Evolutionary conservation across 1,140 invertebrate genomes (phyloP), one percentile per base, ranked within the genome.

Genomic region (Coptotermes formosanus): DNA sequence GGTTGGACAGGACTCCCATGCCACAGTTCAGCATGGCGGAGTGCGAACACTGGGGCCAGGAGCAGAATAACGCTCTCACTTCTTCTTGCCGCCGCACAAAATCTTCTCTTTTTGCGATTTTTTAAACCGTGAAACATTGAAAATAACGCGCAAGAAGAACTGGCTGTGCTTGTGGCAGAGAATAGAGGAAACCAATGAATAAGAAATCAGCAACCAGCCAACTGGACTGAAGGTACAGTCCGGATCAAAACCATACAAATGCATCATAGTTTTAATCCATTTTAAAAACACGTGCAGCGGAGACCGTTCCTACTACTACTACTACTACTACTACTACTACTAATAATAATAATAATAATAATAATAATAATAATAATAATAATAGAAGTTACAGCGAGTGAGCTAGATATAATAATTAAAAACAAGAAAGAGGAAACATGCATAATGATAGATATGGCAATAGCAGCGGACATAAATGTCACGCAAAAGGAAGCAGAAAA

Each of bases 61-160:
- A 55, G 21, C 16, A 12, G 0, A 12, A 14, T 30, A 0, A 75
- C 64, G 30, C 25, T 75, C 25, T 75, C 64, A n/a, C 64, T 75
- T 30, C 30, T 59, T 75, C 14, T n/a, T 30, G 14, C 25, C 64
- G 7, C 14, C 64, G n/a, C 64, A 75, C 6, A 30, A 25, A 11
- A 9, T 75, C n/a, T 75, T 30, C 64, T 30, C n/a, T 75, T 75
- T 75, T 75, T 75, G 9, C 14, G n/a, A 75, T 6, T 75, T 75
- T 75, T 75, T 75, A 19, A 75, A 75, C 7, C 64, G n/a, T 30
- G n/a, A 75, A 75, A 75, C 64, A 75, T 75, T 75, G 64, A 75
- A 55, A 75, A 75, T 75, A 75, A 30, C 25, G 64, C n/a, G 25
- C 25, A 75, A 75, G n/a, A 75, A 75, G 25, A 25, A 30, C 64